A percentile compares a stretch with the other conserved stretches of the same genome.
Conservation (phyloP, 2,888 invertebrate genomes). For the Hypomecis atomaria region DNA sequence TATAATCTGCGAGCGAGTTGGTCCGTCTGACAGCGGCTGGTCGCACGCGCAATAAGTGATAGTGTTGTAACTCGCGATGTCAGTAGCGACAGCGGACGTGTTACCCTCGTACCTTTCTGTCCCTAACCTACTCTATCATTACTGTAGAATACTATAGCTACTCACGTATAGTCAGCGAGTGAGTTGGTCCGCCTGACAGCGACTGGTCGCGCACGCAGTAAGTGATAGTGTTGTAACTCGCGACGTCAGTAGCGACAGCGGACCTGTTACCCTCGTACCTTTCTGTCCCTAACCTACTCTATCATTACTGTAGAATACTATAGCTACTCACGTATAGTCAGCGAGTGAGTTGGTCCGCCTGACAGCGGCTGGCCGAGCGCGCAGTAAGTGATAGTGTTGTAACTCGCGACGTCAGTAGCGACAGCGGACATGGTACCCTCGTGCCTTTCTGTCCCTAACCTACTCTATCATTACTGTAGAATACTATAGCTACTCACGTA, state of each 20-base stretch:
- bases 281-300: too few relatives aligned
- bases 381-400: conserved; percentile 78
- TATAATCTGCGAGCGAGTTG: conserved; percentile 29
- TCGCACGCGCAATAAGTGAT: conserved; percentile 83
- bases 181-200: too few relatives aligned
- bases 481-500: too few relatives aligned
- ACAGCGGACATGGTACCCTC: conserved; percentile 96
- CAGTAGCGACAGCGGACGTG: conserved; percentile 92
- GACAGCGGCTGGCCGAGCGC: conserved; percentile 86
- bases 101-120: too few relatives aligned
- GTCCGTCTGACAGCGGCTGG: conserved; percentile 84
- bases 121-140: too few relatives aligned
- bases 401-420: conserved; percentile 81
- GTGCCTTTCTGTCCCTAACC: conserved; percentile 95
- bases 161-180: conserved; percentile 23
- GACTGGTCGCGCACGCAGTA: too few relatives aligned
- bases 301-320: too few relatives aligned
- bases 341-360: conserved; percentile 55
- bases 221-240: too few relatives aligned
- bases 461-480: too few relatives aligned
- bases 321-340: conserved; percentile 22
- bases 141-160: neutral
- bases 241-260: too few relatives aligned
- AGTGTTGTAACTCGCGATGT: conserved; percentile 69
- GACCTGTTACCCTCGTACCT: too few relatives aligned